These are phyloP conservation scores for Epistrophella euchroma DNA, from an alignment of 2,888 invertebrate genomes.

Conservation along the genomic window DNA sequence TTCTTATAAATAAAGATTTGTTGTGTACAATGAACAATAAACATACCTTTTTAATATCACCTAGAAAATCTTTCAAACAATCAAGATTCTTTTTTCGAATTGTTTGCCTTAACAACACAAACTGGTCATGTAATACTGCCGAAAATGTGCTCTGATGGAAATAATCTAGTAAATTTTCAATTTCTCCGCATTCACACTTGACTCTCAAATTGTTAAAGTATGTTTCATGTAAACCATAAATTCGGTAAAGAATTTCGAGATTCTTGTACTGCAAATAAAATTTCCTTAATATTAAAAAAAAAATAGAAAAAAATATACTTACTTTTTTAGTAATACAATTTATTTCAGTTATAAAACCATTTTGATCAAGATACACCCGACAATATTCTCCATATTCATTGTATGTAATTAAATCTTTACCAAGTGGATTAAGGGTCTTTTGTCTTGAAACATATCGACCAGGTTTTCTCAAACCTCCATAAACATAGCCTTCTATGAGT, in stretches of 20 bases:
- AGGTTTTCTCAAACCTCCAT: conserved; percentile 63
- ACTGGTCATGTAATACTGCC: conserved; percentile 79
- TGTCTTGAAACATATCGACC: conserved; percentile 42
- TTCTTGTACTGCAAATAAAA: conserved; percentile 50
- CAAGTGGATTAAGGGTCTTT: background rate
- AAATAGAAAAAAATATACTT: background rate
- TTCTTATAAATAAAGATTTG: no score
- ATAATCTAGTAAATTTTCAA: conserved; percentile 78
- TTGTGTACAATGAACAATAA: background rate
- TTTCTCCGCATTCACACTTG: conserved; percentile 77
- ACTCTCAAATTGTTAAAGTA: conserved; percentile 79
- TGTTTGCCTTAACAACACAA: conserved; percentile 41
- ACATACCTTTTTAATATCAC: background rate
- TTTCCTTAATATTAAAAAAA: background rate
- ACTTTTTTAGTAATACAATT: conserved; percentile 78
- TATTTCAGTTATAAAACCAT: conserved; percentile 79
- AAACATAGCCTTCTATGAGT: conserved; percentile 28
- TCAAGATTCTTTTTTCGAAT: conserved; percentile 45
- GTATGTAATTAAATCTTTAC: conserved; percentile 35
- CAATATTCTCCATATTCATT: conserved; percentile 78
- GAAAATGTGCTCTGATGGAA: conserved; percentile 79
- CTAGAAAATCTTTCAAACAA: conserved; percentile 19
- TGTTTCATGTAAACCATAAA: conserved; percentile 79
- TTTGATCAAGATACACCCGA: conserved; percentile 78
- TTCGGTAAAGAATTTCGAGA: conserved; percentile 77